phyloP scores from a whole-genome alignment of 2,797 vertebrate genomes.

The Denticeps clupeoides region DNA sequence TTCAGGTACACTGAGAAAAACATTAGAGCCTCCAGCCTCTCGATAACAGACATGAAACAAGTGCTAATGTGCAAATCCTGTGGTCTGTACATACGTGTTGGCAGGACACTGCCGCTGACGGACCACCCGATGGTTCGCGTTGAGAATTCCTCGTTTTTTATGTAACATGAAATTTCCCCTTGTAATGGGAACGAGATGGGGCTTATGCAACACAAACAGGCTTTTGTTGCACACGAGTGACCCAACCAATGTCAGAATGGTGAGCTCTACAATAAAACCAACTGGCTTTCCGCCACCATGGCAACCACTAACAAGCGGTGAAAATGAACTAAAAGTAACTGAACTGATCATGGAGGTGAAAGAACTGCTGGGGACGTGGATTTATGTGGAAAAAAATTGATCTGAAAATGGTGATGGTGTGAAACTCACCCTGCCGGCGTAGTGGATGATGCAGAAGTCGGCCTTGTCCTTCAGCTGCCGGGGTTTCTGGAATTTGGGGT shows the following conservation, averaged over 20 bases:
- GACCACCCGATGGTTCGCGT: background rate
- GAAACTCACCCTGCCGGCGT: slow-evolving; percentile 88
- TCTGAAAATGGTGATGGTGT: too few relatives aligned
- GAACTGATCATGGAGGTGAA: background rate
- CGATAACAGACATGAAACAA: slow-evolving; percentile 2
- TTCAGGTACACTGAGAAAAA: background rate
- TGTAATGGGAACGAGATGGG: slow-evolving; percentile 55
- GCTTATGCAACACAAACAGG: slow-evolving; percentile 35
- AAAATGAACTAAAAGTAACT: slow-evolving; percentile 1
- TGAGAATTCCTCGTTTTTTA: slow-evolving; percentile 2
- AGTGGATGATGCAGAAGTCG: slow-evolving; percentile 96
- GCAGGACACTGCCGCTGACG: background rate
- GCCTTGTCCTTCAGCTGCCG: slow-evolving; percentile 96
- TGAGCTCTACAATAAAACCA: too few relatives aligned
- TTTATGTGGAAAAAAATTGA: too few relatives aligned
- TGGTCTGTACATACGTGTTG: background rate
- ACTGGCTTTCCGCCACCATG: slow-evolving; percentile 2
- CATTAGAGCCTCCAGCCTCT: too few relatives aligned
- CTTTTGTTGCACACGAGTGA: slow-evolving; percentile 5
- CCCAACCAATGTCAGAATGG: slow-evolving; percentile 3
- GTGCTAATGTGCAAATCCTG: slow-evolving; percentile 5
- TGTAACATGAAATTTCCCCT: background rate
- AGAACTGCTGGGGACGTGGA: background rate
- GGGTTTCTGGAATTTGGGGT: slow-evolving; percentile 93
- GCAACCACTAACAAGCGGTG: slow-evolving; percentile 2